A percentile compares a stretch with the other conserved stretches of the same genome.
Evolutionary conservation across 2,797 vertebrate genomes (phyloP).

Genomic region (Meriones psammophilus): DNA sequence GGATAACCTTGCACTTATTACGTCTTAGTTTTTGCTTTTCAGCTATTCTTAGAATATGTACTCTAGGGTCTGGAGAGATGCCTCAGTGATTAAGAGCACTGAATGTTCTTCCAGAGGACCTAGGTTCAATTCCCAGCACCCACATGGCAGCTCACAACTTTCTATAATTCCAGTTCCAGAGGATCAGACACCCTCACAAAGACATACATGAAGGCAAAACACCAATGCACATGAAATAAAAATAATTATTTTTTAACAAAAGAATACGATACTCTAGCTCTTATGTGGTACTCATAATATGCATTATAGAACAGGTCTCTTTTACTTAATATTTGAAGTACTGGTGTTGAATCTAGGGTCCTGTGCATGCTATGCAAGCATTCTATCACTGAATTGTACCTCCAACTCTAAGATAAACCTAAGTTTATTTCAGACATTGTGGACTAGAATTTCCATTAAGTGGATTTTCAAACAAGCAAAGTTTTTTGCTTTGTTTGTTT

Average conservation of each 20-base stretch:
- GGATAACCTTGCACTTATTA: background rate
- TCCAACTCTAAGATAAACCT: background rate
- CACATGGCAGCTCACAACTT: too few species aligned
- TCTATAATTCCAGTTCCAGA: too few species aligned
- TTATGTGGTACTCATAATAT: background rate
- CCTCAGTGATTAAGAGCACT: too few species aligned
- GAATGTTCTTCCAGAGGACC: too few species aligned
- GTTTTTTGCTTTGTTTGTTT: background rate
- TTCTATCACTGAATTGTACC: background rate
- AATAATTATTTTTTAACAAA: too few species aligned
- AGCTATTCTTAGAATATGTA: conserved; percentile 27
- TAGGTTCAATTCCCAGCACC: too few species aligned
- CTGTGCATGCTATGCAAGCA: background rate
- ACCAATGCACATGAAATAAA: too few species aligned
- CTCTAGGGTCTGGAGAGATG: too few species aligned
- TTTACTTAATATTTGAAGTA: background rate
- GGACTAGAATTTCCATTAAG: background rate
- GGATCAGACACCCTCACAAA: too few species aligned
- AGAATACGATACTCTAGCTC: background rate
- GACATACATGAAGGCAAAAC: too few species aligned
- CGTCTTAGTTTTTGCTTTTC: background rate
- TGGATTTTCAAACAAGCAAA: background rate
- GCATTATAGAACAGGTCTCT: background rate
- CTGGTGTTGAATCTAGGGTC: background rate
- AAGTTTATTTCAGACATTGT: conserved; percentile 3